Evolutionary conservation across 2,888 invertebrate species (phyloP).

Genomic region (Eupithecia exiguata): DNA sequence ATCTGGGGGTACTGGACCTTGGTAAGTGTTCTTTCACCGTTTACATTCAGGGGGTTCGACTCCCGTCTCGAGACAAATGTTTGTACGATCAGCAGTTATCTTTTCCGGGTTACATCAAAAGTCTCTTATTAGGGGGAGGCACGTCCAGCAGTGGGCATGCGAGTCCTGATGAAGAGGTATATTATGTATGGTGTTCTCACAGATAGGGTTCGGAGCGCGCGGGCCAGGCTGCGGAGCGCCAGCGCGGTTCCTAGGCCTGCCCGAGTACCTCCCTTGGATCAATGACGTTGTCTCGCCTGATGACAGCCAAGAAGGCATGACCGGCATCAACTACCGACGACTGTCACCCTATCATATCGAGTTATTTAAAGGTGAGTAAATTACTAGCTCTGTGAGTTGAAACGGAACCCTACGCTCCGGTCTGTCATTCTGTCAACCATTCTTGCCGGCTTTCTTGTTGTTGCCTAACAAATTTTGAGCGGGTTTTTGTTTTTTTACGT

Average conservation of each 20-base stretch:
- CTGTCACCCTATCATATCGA: background rate
- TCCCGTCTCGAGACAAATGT: background rate
- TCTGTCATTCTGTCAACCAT: background rate
- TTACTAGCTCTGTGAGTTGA: background rate
- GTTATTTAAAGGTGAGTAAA: background rate
- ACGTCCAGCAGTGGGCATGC: too few relatives aligned
- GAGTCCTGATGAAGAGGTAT: background rate
- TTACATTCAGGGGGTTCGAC: background rate
- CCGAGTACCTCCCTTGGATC: conserved; percentile 6
- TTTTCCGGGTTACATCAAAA: too few relatives aligned
- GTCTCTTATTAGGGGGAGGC: too few relatives aligned
- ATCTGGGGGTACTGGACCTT: conserved; percentile 7
- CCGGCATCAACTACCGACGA: background rate
- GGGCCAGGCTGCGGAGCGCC: conserved; percentile 2
- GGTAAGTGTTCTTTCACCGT: background rate
- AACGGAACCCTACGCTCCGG: background rate
- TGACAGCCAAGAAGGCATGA: background rate
- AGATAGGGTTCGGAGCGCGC: conserved; percentile 8
- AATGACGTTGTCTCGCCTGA: conserved; percentile 9
- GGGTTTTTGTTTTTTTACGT: too few relatives aligned
- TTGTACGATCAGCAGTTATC: too few relatives aligned
- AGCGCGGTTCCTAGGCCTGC: background rate
- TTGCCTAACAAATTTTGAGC: too few relatives aligned
- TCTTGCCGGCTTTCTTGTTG: too few relatives aligned
- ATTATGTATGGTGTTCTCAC: background rate